Evolutionary conservation across 2,888 invertebrate genomes (phyloP).

Genomic region (Ichneumon xanthorius): DNA sequence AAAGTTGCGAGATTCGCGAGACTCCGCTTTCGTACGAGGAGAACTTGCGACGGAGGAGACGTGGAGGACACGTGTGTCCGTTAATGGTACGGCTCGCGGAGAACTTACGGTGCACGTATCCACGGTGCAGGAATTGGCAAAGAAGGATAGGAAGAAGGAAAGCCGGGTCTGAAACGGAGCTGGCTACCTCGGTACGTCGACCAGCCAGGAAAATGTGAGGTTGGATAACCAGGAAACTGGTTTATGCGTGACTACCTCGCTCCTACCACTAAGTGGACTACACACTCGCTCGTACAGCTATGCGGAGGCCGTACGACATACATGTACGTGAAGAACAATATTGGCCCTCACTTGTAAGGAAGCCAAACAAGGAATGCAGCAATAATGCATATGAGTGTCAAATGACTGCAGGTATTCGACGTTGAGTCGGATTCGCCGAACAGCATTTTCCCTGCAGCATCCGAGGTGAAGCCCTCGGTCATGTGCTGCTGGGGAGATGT

Average conservation of each 20-base stretch:
- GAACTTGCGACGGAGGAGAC: conserved; percentile 37
- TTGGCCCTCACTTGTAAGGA: conserved; percentile 41
- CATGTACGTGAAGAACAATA: conserved; percentile 28
- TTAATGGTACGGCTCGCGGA: conserved; percentile 77
- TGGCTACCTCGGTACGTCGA: conserved; percentile 76
- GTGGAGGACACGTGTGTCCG: conserved; percentile 69
- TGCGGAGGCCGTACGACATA: background rate
- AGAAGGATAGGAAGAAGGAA: conserved; percentile 28
- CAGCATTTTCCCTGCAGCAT: too few relatives aligned
- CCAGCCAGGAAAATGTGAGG: conserved; percentile 79
- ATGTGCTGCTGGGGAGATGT: background rate
- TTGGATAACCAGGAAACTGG: conserved; percentile 83
- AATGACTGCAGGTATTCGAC: background rate
- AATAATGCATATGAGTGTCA: background rate
- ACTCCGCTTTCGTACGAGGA: conserved; percentile 35
- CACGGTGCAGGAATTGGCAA: conserved; percentile 39
- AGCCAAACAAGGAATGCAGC: conserved; percentile 11
- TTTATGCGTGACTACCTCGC: conserved; percentile 81
- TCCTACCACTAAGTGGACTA: conserved; percentile 70
- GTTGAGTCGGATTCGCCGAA: background rate
- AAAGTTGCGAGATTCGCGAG: conserved; percentile 41
- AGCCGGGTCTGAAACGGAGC: conserved; percentile 42
- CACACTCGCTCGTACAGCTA: conserved; percentile 48
- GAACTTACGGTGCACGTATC: conserved; percentile 51
- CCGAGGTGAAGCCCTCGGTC: background rate